Evolutionary conservation across 2,888 invertebrate species (phyloP).

Genomic region (Dolichomitus sp.): DNA sequence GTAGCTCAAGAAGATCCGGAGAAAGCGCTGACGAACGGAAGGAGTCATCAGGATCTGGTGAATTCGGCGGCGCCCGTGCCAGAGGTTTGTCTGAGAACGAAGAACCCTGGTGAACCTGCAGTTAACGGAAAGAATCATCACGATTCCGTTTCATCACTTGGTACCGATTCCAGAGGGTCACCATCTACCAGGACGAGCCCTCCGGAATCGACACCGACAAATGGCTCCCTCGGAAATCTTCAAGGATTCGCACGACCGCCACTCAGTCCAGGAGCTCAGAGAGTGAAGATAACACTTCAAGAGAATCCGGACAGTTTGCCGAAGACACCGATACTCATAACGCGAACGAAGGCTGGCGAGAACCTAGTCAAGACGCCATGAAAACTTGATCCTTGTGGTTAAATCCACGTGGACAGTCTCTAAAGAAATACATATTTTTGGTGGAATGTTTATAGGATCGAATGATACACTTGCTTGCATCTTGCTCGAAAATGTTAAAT

Average conservation of each 20-base stretch:
- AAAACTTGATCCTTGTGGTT: constrained; percentile 38
- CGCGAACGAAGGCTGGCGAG: constrained; percentile 92
- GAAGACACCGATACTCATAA: constrained; percentile 94
- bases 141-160: constrained; percentile 78
- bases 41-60: constrained; percentile 69
- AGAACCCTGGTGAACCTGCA: constrained; percentile 13
- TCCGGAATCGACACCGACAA: constrained; percentile 53
- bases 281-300: constrained; percentile 92
- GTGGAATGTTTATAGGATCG: constrained; percentile 8
- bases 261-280: constrained; percentile 90
- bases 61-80: constrained; percentile 21
- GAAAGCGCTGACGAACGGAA: constrained; percentile 71
- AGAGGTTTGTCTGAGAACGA: constrained; percentile 43
- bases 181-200: constrained; percentile 80
- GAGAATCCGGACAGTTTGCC: constrained; percentile 91
- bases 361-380: constrained; percentile 91
- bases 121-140: constrained; percentile 76
- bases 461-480: constrained; percentile 6
- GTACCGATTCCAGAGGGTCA: constrained; percentile 81
- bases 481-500: constrained; percentile 19
- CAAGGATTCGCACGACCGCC: constrained; percentile 84
- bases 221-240: constrained; percentile 56
- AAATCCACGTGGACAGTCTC: constrained; percentile 32
- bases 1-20: constrained; percentile 81
- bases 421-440: constrained; percentile 35